Conservation (phyloP, 2,113 vertebrate species). For the Pterocles gutturalis region DNA sequence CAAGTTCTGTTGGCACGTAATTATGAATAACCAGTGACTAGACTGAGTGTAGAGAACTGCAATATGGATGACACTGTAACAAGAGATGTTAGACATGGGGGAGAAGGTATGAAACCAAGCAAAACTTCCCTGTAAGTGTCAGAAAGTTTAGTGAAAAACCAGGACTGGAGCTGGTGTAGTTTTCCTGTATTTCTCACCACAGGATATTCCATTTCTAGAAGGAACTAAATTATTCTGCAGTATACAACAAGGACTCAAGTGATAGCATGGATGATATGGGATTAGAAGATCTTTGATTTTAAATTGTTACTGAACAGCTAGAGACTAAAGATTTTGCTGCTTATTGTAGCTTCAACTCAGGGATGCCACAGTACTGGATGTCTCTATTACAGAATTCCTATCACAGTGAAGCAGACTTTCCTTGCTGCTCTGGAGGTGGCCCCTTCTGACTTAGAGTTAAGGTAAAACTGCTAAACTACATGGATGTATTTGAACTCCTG, state of each 20-base stretch:
- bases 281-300: constrained; percentile 33
- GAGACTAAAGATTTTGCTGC: neutral
- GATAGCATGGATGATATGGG: neutral
- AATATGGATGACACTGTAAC: neutral
- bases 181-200: neutral
- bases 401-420: neutral
- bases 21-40: neutral
- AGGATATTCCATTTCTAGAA: neutral
- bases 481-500: neutral
- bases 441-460: neutral
- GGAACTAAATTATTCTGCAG: neutral
- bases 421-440: neutral
- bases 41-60: neutral
- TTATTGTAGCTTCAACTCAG: neutral
- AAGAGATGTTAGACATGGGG: neutral
- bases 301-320: neutral
- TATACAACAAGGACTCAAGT: neutral
- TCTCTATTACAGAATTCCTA: neutral
- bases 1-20: neutral
- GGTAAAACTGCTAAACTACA: neutral
- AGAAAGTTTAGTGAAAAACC: neutral
- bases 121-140: neutral
- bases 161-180: neutral
- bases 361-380: neutral
- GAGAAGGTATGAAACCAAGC: neutral